Evolutionary conservation across 2,888 invertebrate genomes (phyloP).

Genomic region (Amphipyra berbera): DNA sequence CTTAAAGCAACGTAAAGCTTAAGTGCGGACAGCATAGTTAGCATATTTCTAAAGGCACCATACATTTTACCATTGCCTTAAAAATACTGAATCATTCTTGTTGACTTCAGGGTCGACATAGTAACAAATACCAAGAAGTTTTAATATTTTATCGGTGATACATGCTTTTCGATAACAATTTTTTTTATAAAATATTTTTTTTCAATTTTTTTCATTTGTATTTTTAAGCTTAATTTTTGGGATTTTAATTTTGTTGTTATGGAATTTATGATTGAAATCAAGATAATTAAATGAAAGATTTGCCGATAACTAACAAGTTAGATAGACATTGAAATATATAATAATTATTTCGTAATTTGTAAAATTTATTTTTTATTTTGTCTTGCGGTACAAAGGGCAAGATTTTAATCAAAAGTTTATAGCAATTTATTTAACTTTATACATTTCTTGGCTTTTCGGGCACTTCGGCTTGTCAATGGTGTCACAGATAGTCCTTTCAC

Average conservation of each 20-base stretch:
- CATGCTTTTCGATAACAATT: not conserved
- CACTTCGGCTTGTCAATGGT: not conserved
- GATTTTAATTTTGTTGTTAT: too few relatives aligned
- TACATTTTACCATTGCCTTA: slow-evolving; percentile 12
- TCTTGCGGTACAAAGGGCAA: not conserved
- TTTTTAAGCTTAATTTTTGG: too few relatives aligned
- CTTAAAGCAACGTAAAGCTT: slow-evolving; percentile 35
- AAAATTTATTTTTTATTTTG: not conserved
- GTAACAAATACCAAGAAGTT: not conserved
- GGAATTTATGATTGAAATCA: too few relatives aligned
- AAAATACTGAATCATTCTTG: slow-evolving; percentile 8
- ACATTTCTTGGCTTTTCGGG: slow-evolving; percentile 4
- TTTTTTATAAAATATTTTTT: not conserved
- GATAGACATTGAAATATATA: too few relatives aligned
- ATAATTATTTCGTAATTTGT: too few relatives aligned
- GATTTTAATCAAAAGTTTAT: slow-evolving; percentile 30
- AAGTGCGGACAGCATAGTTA: slow-evolving; percentile 28
- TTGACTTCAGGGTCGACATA: not conserved
- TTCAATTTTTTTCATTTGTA: too few relatives aligned
- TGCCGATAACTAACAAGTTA: too few relatives aligned
- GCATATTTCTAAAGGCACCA: slow-evolving; percentile 22
- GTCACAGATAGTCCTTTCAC: too few relatives aligned
- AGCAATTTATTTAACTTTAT: slow-evolving; percentile 12
- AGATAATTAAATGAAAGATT: too few relatives aligned
- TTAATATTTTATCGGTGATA: not conserved